phyloP scores from a whole-genome alignment of 2,888 invertebrate species.

The Epinotia demarniana region DNA sequence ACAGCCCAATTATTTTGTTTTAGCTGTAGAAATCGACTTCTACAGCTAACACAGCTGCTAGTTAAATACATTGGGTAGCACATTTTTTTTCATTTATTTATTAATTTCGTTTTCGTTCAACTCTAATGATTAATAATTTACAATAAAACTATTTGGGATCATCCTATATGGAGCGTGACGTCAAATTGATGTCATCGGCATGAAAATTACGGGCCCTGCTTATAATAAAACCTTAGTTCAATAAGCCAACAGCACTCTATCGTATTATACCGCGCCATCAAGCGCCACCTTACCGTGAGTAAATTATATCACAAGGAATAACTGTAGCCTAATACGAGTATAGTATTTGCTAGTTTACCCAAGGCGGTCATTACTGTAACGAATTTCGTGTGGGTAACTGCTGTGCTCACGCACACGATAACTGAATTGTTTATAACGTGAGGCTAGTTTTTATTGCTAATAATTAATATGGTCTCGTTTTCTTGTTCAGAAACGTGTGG shows the following conservation, averaged over 20 bases:
- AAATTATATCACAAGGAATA: slow-evolving; percentile 63
- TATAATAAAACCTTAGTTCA: not conserved
- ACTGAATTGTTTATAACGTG: slow-evolving; percentile 58
- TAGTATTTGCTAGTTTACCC: slow-evolving; percentile 72
- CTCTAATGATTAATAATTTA: no score
- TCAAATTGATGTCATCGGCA: no score
- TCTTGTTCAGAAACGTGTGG: slow-evolving; percentile 20
- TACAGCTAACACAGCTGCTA: no score
- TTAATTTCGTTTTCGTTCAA: no score
- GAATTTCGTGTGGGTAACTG: slow-evolving; percentile 61
- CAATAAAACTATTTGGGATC: no score
- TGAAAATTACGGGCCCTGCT: no score
- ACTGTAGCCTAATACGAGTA: slow-evolving; percentile 59
- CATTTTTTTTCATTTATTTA: no score
- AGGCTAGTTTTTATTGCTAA: slow-evolving; percentile 57
- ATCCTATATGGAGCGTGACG: no score
- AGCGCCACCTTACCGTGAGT: slow-evolving; percentile 49
- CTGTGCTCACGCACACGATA: slow-evolving; percentile 58
- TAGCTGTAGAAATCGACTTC: no score
- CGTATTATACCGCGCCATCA: slow-evolving; percentile 52
- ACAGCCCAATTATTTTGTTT: no score
- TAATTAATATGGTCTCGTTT: slow-evolving; percentile 54
- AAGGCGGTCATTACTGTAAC: slow-evolving; percentile 65
- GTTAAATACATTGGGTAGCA: no score
- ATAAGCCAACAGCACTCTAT: slow-evolving; percentile 49